These are phyloP conservation scores for Prostheceraeus crozeri DNA, from an alignment of 2,888 invertebrate species.

Conservation along the genomic window DNA sequence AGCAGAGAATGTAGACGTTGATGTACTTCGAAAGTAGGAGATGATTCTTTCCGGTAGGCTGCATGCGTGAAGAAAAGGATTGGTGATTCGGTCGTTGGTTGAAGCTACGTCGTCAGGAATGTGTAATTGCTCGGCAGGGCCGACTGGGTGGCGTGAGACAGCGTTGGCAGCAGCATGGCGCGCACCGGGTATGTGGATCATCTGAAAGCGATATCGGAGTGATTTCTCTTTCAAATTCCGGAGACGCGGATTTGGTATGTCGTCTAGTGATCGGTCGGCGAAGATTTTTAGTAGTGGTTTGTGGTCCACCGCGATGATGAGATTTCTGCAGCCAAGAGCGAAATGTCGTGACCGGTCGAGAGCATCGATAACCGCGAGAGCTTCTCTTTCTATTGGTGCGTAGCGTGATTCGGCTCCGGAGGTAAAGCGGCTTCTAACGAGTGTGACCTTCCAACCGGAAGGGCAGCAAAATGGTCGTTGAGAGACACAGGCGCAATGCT, in stretches of 20 bases:
- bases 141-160: conserved; percentile 17
- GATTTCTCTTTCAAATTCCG: conserved; percentile 18
- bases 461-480: conserved; percentile 39
- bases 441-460: conserved; percentile 17
- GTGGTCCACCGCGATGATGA: conserved; percentile 38
- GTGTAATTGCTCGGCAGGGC: background rate
- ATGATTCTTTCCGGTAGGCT: no score
- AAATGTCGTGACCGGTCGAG: conserved; percentile 34
- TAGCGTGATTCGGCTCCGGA: background rate
- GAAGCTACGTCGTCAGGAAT: no score
- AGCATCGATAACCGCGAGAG: conserved; percentile 32
- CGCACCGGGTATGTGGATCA: conserved; percentile 33
- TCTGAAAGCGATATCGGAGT: conserved; percentile 12
- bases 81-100: no score
- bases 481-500: conserved; percentile 6
- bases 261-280: conserved; percentile 37
- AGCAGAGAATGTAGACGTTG: no score
- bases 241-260: conserved; percentile 33
- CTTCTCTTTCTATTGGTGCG: conserved; percentile 9
- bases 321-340: conserved; percentile 34
- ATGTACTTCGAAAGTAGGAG: no score
- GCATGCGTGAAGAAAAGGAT: no score
- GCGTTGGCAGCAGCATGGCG: conserved; percentile 2
- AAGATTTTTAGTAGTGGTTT: conserved; percentile 39
- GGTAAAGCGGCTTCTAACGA: background rate